Percentiles rank a stretch among this genome's conserved stretches.
These are phyloP conservation scores for Caerostris extrusa DNA, from an alignment of 1,140 invertebrate genomes.

Conservation along the genomic window DNA sequence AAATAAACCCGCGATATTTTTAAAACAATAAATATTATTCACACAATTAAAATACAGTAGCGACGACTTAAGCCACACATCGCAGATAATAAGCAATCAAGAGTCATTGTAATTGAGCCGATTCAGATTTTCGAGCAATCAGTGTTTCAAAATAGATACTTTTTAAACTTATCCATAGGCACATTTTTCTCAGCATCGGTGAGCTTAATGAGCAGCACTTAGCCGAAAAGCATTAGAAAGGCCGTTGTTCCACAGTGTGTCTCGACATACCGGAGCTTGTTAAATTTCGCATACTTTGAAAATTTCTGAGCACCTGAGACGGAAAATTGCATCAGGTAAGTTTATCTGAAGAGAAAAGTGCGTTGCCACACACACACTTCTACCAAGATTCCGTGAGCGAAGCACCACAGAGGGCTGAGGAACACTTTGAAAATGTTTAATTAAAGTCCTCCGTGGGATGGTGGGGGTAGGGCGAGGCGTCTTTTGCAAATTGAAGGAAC, in stretches of 20 bases:
- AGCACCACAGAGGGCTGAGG: background rate
- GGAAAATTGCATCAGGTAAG: slow-evolving; percentile 37
- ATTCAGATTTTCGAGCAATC: background rate
- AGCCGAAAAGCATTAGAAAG: background rate
- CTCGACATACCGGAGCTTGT: slow-evolving; percentile 1
- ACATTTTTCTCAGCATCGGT: background rate
- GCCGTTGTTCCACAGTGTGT: background rate
- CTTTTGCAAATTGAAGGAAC: background rate
- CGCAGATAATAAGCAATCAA: background rate
- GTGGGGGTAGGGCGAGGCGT: background rate
- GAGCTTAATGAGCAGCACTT: slow-evolving; percentile 6
- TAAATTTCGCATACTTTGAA: slow-evolving; percentile 33
- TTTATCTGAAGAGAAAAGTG: slow-evolving; percentile 26
- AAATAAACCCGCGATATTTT: too few relatives aligned
- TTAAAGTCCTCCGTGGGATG: background rate
- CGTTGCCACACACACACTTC: background rate
- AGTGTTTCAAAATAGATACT: background rate
- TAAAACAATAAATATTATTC: too few relatives aligned
- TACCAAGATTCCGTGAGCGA: background rate
- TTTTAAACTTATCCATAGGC: background rate
- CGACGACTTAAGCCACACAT: background rate
- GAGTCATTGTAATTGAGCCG: background rate
- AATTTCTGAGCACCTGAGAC: slow-evolving; percentile 20
- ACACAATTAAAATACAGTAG: too few relatives aligned
- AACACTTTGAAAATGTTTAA: slow-evolving; percentile 23